phyloP scores from a whole-genome alignment of 2,888 invertebrate genomes.

The Prenolepis imparis region DNA sequence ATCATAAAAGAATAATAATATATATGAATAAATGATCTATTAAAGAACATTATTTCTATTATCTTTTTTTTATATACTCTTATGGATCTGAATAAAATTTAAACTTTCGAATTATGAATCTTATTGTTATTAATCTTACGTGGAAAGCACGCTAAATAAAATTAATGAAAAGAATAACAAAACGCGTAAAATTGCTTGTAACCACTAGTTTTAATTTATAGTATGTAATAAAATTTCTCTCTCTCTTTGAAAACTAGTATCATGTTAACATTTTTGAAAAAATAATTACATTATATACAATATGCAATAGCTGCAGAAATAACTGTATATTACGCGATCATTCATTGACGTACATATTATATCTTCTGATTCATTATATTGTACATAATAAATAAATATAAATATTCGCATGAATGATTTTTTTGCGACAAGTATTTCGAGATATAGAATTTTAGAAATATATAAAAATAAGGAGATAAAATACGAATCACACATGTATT shows the following conservation, averaged over 20 bases:
- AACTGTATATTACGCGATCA: background rate
- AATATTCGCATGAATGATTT: background rate
- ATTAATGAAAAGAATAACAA: too few species aligned
- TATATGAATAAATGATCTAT: background rate
- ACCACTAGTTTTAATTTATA: too few species aligned
- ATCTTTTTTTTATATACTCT: too few species aligned
- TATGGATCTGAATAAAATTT: too few species aligned
- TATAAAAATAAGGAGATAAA: background rate
- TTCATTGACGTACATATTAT: background rate
- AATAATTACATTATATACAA: background rate
- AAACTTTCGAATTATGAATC: too few species aligned
- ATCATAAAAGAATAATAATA: background rate
- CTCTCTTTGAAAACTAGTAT: too few species aligned
- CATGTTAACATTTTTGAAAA: background rate
- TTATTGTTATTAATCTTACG: too few species aligned
- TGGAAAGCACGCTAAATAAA: too few species aligned
- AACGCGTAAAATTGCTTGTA: too few species aligned
- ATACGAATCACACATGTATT: background rate
- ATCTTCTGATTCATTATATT: background rate
- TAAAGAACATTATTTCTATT: background rate
- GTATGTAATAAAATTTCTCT: too few species aligned
- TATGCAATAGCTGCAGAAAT: background rate
- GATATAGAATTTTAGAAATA: background rate
- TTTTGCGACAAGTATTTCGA: background rate
- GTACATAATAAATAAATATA: background rate